Conservation (phyloP, 2,113 vertebrate genomes). For the Scartelaos histophorus region DNA sequence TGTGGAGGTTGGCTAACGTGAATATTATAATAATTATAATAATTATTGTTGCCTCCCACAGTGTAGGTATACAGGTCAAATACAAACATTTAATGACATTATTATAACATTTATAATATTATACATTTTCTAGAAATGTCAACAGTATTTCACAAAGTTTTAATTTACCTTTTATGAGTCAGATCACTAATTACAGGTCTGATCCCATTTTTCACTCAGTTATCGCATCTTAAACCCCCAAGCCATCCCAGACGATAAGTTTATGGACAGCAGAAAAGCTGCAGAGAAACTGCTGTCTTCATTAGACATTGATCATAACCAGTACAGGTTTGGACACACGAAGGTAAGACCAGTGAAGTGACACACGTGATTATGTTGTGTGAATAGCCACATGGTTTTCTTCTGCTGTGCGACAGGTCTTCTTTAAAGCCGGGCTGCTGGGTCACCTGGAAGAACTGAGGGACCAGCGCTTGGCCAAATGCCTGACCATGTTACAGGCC, state of each 20-base stretch:
- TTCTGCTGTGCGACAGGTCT: conserved; percentile 77
- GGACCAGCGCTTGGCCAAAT: conserved; percentile 88
- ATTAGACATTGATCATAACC: conserved; percentile 80
- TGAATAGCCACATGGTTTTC: background rate
- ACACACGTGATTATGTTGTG: background rate
- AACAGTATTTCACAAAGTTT: background rate
- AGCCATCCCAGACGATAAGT: conserved; percentile 91
- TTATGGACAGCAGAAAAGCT: conserved; percentile 90
- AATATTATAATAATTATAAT: background rate
- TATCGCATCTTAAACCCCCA: conserved; percentile 92
- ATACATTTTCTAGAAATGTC: too few species aligned
- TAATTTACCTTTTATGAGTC: background rate
- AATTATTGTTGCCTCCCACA: background rate
- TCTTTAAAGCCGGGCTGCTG: conserved; percentile 92
- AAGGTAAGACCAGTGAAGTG: conserved; percentile 69
- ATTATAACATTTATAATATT: background rate
- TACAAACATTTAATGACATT: background rate
- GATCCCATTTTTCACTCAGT: conserved; percentile 57
- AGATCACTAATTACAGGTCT: background rate
- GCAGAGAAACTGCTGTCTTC: conserved; percentile 82
- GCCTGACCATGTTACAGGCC: conserved; percentile 88
- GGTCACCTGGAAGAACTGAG: conserved; percentile 88
- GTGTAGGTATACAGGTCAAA: background rate
- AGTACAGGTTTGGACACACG: conserved; percentile 86
- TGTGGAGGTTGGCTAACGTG: background rate